Evolutionary conservation across 2,888 invertebrate species (phyloP), one percentile per base, ranked within the genome.

Genomic region (Ichneumoninae sp.): DNA sequence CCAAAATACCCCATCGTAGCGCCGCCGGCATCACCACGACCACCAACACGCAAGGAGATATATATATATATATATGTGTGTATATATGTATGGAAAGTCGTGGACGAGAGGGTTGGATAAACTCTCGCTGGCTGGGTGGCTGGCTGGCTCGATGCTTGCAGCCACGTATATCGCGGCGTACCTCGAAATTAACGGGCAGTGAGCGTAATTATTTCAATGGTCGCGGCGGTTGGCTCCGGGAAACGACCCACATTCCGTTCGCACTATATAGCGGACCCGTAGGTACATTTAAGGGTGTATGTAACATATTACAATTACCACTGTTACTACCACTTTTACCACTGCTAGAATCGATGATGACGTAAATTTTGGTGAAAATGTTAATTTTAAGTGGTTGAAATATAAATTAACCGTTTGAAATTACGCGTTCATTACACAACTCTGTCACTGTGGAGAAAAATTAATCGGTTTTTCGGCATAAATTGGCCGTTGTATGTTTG

Each of bases 181-280:
- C 90, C 92, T 90, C 91, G 90, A 91, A 92, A 92, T 92, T 92
- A 92, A 92, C 92, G 91, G 90, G 88, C 91, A 91, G 90, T 89
- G 90, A 91, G 90, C 90, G 91, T 92, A 92, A 92, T 92, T 91
- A 91, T 92, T 92, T 92, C 90, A 91, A 92, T 90, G 90, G 91
- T 87, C 90, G 89, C 86, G 89, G 88, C 86, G 89, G 81, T 80
- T 82, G 78, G 80, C 71, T 81, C 77, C 85, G 66, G 79, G 70
- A 83, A 87, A 84, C 82, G 87, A 86, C 84, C 86, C 83, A 83
- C 86, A 86, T 83, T 86, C 83, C 83, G 72, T 30, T 62, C 72
- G 69, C 68, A 22, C 72, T 50, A 70, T 80, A 68, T 79, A 52
- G 71, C 77, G 62, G 52, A 62, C 44, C 66, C 65, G 22, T 68